Evolutionary conservation across 2,888 invertebrate genomes (phyloP), one percentile per base, ranked within the genome.

Genomic region (Apotomis capreana): DNA sequence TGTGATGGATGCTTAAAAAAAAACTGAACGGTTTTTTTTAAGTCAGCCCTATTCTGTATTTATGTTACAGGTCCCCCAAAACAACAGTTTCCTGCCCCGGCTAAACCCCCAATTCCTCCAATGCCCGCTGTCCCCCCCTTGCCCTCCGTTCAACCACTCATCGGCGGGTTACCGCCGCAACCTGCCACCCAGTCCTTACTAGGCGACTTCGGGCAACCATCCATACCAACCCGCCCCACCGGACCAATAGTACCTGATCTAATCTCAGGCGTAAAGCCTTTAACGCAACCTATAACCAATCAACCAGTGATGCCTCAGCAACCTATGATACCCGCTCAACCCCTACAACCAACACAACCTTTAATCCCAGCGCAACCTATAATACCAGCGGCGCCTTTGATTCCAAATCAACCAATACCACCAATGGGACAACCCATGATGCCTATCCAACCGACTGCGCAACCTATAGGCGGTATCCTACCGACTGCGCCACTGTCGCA

Each of bases 61-160:
- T 40, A 12, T 65, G 71, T 74, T 75, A 37, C 80, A 83, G 84
- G 81, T 3, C 69, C 76, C 8, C 76, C 81, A 9, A 84, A 84
- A 75, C 83, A 82, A 82, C 88, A 88, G 75, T 89, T 90, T 75
- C 86, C 88, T 8, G 90, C 89, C n/a, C 87, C 90, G 10, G 77
- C 86, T 26, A 88, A 90, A 76, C 91, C 89, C 0, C 89, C 91
- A 0, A 88, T 91, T 5, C 91, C 91, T 0, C 89, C 90, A 0
- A 89, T 90, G 88, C 90, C 88, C 0, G 65, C 81, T 0, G 79
- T 84, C 5, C 91, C 91, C 0, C 89, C 90, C 0, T 88, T 90
- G 88, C 90, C 88, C 0, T 65, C 81, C 0, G 79, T 84, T 37
- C 87, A 86, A 73, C 84, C 85, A 0, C 74, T 85, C 1, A 81